Base-by-base conservation (phyloP, 2,113 vertebrate species). In the Okapia johnstoni region DNA sequence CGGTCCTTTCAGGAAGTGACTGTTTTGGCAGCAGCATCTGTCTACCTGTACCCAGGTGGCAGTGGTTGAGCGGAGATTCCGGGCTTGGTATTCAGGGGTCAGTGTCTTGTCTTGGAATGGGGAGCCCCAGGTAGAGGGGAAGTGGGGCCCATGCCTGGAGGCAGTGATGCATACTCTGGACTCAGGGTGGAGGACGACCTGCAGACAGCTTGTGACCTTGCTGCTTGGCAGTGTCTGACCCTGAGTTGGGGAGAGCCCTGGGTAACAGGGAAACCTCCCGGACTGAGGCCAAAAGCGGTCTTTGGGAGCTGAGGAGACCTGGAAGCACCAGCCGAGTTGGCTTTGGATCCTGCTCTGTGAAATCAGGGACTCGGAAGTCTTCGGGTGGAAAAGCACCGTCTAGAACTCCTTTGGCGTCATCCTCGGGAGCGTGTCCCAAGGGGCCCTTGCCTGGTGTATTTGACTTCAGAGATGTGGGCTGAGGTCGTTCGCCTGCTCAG, bases 341-440 rank as follows among this genome's bases (percentile, higher is more conserved):
- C 85, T 70, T 26, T 50, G 33, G 3, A 46, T 58, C 61, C 61
- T 55, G 80, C 57, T 85, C 16, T 5, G n/a, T 96, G 97, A 94
- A 92, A 66, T 76, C 85, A 95, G 96, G 79, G 87, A 85, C 58
- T 48, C 40, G 7, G 93, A 91, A 63, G 66, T 88, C 70, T 80
- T 80, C 8, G 5, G 80, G n/a, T 88, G 98, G 97, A 97, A 94
- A 97, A 92, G 95, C 96, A 87, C 92, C 1, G 70, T 85, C 84
- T 93, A 96, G 86, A 96, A 73, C 36, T 36, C 40, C 40, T 52
- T 86, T 33, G 6, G 14, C 3, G 36, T 95, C 93, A 93, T 73
- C 84, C 90, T 86, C 92, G 90, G 87, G 81, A 88, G 57, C 0
- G 0, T 2, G n/a, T 91, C 93, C 87, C 7, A 2, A 25, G 79